These are phyloP conservation scores for Phyllostomus hastatus DNA, from an alignment of 2,113 vertebrate species.

Conservation along the genomic window DNA sequence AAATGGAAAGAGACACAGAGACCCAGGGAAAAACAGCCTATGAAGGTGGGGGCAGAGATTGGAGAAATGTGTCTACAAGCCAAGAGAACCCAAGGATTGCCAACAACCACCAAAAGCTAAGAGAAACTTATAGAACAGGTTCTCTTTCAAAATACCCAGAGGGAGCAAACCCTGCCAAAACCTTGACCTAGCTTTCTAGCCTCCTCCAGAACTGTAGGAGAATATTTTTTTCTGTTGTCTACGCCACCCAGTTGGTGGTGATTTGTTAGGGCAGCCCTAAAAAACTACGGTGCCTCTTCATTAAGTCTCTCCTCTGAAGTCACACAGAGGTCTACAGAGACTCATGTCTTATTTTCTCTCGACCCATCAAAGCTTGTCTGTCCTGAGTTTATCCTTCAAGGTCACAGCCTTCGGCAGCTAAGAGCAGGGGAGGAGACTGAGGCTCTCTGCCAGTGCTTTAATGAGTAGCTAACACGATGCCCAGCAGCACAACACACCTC, in stretches of 20 bases:
- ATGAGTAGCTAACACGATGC: background rate
- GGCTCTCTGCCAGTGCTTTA: background rate
- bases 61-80: background rate
- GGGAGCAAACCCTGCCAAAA: background rate
- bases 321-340: background rate
- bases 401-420: background rate
- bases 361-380: background rate
- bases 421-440: background rate
- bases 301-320: background rate
- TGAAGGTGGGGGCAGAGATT: background rate
- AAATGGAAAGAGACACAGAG: background rate
- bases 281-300: background rate
- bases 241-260: too few species aligned
- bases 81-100: background rate
- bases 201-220: background rate
- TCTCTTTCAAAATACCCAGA: background rate
- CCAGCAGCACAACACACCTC: background rate
- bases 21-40: background rate
- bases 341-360: background rate
- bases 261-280: background rate
- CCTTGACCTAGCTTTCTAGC: background rate
- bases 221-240: background rate
- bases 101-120: background rate
- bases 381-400: background rate
- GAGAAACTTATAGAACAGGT: background rate